These are phyloP conservation scores for Torymus texanus DNA, from an alignment of 2,888 invertebrate genomes.

Conservation along the genomic window DNA sequence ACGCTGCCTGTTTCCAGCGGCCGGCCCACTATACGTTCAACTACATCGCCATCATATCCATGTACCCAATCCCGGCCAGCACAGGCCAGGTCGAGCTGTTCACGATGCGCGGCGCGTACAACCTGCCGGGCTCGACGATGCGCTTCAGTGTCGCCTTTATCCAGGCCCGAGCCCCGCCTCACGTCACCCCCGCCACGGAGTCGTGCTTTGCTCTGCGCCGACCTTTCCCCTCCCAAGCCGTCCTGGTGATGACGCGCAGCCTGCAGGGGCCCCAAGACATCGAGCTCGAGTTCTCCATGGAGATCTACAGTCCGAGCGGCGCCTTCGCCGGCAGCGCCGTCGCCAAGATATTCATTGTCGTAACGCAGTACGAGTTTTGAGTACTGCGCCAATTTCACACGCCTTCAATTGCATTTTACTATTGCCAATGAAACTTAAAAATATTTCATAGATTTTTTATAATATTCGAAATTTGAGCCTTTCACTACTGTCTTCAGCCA, in stretches of 20 bases:
- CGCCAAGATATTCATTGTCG: constrained; percentile 89
- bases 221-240: constrained; percentile 81
- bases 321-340: constrained; percentile 88
- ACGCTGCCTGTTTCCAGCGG: constrained; percentile 84
- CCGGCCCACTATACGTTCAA: constrained; percentile 94
- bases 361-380: constrained; percentile 89
- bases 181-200: constrained; percentile 77
- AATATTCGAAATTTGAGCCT: no score
- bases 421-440: no score
- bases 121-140: constrained; percentile 82
- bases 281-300: constrained; percentile 91
- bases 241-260: constrained; percentile 84
- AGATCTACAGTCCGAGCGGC: constrained; percentile 82
- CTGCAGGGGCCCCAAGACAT: constrained; percentile 94
- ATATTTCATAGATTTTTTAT: no score
- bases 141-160: constrained; percentile 85
- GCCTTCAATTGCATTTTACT: neutral
- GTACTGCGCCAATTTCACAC: constrained; percentile 25
- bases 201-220: constrained; percentile 78
- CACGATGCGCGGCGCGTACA: constrained; percentile 88
- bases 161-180: constrained; percentile 81
- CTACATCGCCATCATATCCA: constrained; percentile 93
- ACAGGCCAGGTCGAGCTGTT: constrained; percentile 85
- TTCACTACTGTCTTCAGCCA: no score
- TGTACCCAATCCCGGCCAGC: constrained; percentile 81